Percentiles rank a stretch among this genome's conserved stretches.
These are phyloP conservation scores for Loris lydekkerianus DNA, from an alignment of 2,797 vertebrate genomes.

Conservation along the genomic window DNA sequence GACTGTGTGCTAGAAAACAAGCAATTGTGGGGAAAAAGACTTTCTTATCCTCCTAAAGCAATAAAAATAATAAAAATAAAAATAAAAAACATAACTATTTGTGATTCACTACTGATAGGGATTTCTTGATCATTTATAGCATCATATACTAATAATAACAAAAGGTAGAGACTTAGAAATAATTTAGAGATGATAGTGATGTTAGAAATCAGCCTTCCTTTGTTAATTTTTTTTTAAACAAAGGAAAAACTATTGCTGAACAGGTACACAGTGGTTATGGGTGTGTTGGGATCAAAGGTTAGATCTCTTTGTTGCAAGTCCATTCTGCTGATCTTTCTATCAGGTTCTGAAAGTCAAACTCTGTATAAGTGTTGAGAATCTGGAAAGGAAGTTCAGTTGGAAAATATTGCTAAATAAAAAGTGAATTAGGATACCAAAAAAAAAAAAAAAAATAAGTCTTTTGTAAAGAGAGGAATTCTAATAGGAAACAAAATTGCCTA, in stretches of 20 bases:
- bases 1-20: not conserved
- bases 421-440: not conserved
- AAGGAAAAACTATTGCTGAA: not conserved
- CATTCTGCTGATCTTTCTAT: not conserved
- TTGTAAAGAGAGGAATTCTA: slow-evolving; percentile 10
- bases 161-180: slow-evolving; percentile 11
- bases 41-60: slow-evolving; percentile 12
- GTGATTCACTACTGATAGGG: not conserved
- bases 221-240: not conserved
- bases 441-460: slow-evolving; percentile 37
- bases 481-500: slow-evolving; percentile 35
- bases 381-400: slow-evolving; percentile 51
- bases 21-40: not conserved
- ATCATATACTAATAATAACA: not conserved
- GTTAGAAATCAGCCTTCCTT: not conserved
- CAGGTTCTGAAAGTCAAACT: slow-evolving; percentile 27
- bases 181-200: slow-evolving; percentile 5
- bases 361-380: slow-evolving; percentile 15
- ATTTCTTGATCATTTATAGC: slow-evolving; percentile 21
- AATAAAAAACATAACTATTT: not conserved
- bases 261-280: not conserved
- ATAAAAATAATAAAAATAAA: not conserved
- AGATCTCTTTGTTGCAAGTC: not conserved
- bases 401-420: slow-evolving; percentile 68
- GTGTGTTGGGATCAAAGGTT: not conserved